Evolutionary conservation across 2,113 vertebrate species (phyloP), one percentile per base, ranked within the genome.

Genomic region (Tragelaphus imberbis): DNA sequence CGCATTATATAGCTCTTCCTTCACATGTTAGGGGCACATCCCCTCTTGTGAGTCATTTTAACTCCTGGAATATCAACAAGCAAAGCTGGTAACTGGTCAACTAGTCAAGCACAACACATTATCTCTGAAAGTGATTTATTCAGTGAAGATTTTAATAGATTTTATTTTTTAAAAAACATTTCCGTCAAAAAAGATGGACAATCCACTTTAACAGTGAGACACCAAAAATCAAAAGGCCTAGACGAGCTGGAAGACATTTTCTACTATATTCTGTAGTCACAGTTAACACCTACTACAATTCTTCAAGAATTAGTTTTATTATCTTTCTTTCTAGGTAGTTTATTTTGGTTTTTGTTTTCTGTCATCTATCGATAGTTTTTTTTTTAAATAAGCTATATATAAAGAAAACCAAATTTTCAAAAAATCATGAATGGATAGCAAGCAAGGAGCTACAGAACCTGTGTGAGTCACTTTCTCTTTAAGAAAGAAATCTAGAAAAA

Each of bases 161-260:
- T 77, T 49, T 87, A 33, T 68, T 95, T n/a, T 44, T 53, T 77
- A 53, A 84, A 88, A 96, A 88, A 93, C 15, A 7, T 77, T 58
- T 95, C 40, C 33, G 77, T 80, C 51, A 81, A 28, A 91, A 81
- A 94, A 89, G 44, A 59, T 27, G 12, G 36, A 58, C 6, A 94
- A 80, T 44, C 23, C 36, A 77, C 47, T 91, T 53, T 56, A 84
- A 63, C 11, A 81, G 82, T 28, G n/a, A 91, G 59, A 88, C 10
- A 94, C 8, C 53, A 89, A 61, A 7, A 94, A 92, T 77, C 36
- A 23, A 95, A 96, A 97, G 4, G 71, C 59, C 40, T 91, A 84
- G 51, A 94, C 92, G 7, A 97, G 17, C n/a, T 68, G 44, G 51
- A 91, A 95, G 59, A 71, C 14, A 40, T 90, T 96, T 96, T 92